phyloP scores from a whole-genome alignment of 2,797 vertebrate genomes.

The Sorex maritimensis region DNA sequence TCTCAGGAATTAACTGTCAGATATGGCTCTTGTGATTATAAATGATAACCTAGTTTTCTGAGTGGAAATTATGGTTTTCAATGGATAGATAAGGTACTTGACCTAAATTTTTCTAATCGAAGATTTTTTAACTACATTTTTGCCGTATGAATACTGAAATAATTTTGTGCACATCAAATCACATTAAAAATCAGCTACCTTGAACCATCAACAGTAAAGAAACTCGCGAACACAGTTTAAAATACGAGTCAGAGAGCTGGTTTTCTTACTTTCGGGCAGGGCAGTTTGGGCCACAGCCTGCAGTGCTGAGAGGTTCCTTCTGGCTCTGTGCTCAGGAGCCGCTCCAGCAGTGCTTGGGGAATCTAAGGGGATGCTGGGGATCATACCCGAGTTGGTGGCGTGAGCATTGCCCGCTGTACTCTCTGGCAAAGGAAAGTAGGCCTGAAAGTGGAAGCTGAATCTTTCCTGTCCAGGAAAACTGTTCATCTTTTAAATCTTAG shows the following conservation, averaged over 20 bases:
- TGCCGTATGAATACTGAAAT: background rate
- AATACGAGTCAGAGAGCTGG: constrained; percentile 24
- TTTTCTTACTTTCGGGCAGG: background rate
- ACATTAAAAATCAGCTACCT: constrained; percentile 31
- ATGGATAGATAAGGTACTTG: background rate
- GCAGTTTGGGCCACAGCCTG: too few species aligned
- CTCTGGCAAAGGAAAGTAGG: background rate
- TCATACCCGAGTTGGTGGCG: too few species aligned
- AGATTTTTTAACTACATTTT: background rate
- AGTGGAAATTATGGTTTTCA: background rate
- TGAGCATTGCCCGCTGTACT: too few species aligned
- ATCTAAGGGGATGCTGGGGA: too few species aligned
- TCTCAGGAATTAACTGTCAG: constrained; percentile 5
- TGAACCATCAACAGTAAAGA: constrained; percentile 19
- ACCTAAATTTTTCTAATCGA: constrained; percentile 41
- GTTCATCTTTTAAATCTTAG: background rate
- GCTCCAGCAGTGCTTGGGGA: too few species aligned
- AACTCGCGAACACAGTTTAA: constrained; percentile 16
- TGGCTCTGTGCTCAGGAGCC: too few species aligned
- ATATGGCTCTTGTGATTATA: background rate
- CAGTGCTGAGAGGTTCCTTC: too few species aligned
- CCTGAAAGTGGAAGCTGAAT: background rate
- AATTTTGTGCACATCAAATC: background rate
- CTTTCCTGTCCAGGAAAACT: background rate
- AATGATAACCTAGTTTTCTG: background rate